Percentiles rank a stretch among this genome's conserved stretches.
Conservation (phyloP, 2,888 invertebrate genomes). For the Thymelicus acteon region DNA sequence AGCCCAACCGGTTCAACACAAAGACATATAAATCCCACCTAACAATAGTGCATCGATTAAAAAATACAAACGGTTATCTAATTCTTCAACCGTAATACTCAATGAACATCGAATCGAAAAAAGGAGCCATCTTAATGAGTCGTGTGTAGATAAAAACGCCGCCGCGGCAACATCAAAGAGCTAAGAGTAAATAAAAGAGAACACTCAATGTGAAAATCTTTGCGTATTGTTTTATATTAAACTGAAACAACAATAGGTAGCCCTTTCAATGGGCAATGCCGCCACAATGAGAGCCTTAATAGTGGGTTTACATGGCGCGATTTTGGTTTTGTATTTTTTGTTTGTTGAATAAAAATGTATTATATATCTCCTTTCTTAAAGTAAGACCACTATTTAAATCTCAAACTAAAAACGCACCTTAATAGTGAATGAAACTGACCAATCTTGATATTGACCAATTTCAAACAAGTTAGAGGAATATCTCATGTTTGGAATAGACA, state of each 20-base stretch:
- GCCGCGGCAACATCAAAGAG: conserved; percentile 73
- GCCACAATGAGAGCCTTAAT: conserved; percentile 73
- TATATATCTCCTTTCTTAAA: too few relatives aligned
- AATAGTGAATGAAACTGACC: too few relatives aligned
- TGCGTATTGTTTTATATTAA: conserved; percentile 83
- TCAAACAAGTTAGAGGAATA: too few relatives aligned
- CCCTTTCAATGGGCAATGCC: conserved; percentile 80
- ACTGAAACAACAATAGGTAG: conserved; percentile 84
- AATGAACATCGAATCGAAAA: conserved; percentile 54
- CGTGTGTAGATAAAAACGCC: conserved; percentile 72
- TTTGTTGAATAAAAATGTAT: neutral
- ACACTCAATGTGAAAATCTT: conserved; percentile 70
- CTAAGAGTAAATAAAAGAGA: conserved; percentile 73
- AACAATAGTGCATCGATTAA: conserved; percentile 33
- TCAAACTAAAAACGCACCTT: too few relatives aligned
- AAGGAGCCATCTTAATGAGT: conserved; percentile 72
- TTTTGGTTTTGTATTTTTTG: neutral
- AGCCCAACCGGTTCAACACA: neutral
- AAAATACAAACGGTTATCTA: conserved; percentile 38
- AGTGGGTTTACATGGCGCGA: conserved; percentile 56
- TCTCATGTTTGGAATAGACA: too few relatives aligned
- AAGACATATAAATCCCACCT: neutral
- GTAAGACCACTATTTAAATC: too few relatives aligned
- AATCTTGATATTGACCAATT: too few relatives aligned
- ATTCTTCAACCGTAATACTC: conserved; percentile 42